Base-by-base conservation (phyloP, 2,113 vertebrate species). In the Cisticola juncidis region DNA sequence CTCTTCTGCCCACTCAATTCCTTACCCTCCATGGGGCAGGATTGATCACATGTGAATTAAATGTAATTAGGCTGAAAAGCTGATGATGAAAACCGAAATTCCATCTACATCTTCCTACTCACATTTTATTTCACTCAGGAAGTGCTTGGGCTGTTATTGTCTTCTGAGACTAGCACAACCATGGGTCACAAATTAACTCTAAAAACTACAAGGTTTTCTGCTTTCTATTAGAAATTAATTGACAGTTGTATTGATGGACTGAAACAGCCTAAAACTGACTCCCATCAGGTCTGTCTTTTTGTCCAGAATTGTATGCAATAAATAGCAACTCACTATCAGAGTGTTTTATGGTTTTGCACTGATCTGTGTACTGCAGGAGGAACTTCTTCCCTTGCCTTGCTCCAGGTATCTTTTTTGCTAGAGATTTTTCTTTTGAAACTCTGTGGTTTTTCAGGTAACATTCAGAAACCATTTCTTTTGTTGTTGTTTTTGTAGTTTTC, bases 401-500 rank as follows among this genome's bases (percentile, higher is more conserved):
- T 85, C 33, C 33, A 54, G 33, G 42, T 77, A 51, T 73, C 38
- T 35, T 82, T 66, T 88, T 28, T 3, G 2, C 42, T 93, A 33
- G 50, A 90, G 58, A 62, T 66, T 94, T 94, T 92, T 60, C 58
- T 65, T 76, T 83, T 47, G 61, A 82, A 94, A 82, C 51, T 36
- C 48, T 36, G 62, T 91, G 85, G 47, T 61, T 92, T 93, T 77
- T 23, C 76, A 88, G 85, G 81, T 85, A 89, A 62, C 53, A 6
- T 78, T 84, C 83, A 81, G 60, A 87, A 95, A 84, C 36, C 23
- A 17, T 86, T 86, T 68, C 35, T 86, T 91, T 83, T 96, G 62
- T 81, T 83, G 80, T 45, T 81, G 69, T 79, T 85, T 95, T 90
- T 93, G 85, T 86, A 83, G 76, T 93, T 92, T 96, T 88, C 68